These are phyloP conservation scores for Agonopterix arenella DNA, from an alignment of 2,888 invertebrate species.

Conservation along the genomic window DNA sequence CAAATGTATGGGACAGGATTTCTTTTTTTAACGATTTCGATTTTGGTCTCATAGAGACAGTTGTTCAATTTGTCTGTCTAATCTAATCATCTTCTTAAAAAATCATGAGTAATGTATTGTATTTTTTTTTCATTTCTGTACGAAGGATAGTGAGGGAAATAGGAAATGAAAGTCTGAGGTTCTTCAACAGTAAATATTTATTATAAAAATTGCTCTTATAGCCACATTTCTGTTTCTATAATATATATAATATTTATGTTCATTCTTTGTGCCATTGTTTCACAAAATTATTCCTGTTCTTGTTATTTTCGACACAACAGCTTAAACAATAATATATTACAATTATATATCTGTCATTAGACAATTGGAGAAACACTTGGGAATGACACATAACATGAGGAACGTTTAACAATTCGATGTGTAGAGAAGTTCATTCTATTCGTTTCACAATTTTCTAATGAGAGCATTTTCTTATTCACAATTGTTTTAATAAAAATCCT, in stretches of 20 bases:
- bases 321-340: conserved; percentile 76
- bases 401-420: conserved; percentile 75
- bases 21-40: too few relatives aligned
- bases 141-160: too few relatives aligned
- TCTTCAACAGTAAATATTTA: conserved; percentile 78
- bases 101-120: too few relatives aligned
- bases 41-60: too few relatives aligned
- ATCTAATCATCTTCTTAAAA: too few relatives aligned
- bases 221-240: conserved; percentile 76
- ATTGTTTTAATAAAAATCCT: conserved; percentile 70
- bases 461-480: conserved; percentile 65
- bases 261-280: conserved; percentile 77
- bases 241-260: conserved; percentile 76
- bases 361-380: conserved; percentile 61
- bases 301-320: conserved; percentile 74
- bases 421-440: conserved; percentile 55
- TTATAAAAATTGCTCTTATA: conserved; percentile 78
- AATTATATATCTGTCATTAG: conserved; percentile 69
- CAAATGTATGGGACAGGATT: too few relatives aligned
- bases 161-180: conserved; percentile 50
- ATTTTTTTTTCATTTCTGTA: too few relatives aligned
- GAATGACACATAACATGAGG: conserved; percentile 58
- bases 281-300: conserved; percentile 77
- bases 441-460: conserved; percentile 57
- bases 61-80: too few relatives aligned